Evolutionary conservation across 2,888 invertebrate species (phyloP), one percentile per base, ranked within the genome.

Genomic region (Mesodorylaimus sp.): DNA sequence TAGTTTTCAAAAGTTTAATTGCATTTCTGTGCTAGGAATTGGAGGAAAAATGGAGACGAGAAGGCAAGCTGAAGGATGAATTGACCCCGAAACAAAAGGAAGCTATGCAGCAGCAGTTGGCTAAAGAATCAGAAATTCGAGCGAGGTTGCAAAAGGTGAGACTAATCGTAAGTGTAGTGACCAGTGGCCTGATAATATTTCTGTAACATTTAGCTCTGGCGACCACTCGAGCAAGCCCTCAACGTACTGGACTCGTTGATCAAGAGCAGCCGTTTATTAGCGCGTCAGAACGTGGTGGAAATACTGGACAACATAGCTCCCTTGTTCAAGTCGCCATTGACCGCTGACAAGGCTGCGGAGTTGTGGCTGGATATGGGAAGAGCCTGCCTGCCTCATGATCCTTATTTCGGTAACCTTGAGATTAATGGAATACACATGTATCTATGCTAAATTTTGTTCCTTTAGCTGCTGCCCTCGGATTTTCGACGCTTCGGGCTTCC

Each of bases 1-100:
- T 36, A n/a, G 32, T 47, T 47, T 7, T 5, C 48, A 41, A 13
- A 49, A 7, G 26, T 16, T 19, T 19, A 19, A n/a, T 16, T 28
- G 48, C 5, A 16, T 29, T 27, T 32, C 26, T 42, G 26, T 51
- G 54, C 3, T 32, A 66, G 53, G 89, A 91, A 70, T 71, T 89
- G 21, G 88, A 87, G 59, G 87, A 85, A 58, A 86, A 87, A 67
- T 77, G 28, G 19, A 25, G 41, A 13, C 25, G 26, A 79, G 48
- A 77, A 61, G 52, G 63, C 60, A 16, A 65, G 60, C 55, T 57
- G 52, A 78, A 37, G 80, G 59, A 63, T 45, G 79, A 77, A 42
- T 56, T 80, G 41, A 79, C 82, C 1, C 78, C 81, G 16, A 91
- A 91, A 66, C 91, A 93, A 66, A 80, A 85, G 64, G 91, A 93